Evolutionary conservation across 2,888 invertebrate genomes (phyloP).

Genomic region (Lasioglossum figueresi): DNA sequence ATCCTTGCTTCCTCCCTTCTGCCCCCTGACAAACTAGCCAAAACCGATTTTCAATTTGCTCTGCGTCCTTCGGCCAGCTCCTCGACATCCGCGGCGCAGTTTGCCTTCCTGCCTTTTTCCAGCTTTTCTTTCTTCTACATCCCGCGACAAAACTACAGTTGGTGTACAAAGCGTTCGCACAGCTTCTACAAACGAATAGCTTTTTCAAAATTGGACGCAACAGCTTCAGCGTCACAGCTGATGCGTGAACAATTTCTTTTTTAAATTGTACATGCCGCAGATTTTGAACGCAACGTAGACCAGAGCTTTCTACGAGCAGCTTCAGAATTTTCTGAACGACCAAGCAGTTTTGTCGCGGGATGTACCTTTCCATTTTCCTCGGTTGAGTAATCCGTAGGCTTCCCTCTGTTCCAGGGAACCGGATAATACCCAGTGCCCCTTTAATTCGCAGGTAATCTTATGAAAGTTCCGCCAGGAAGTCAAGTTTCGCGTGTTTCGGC

Average conservation of each 20-base stretch:
- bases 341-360: not conserved
- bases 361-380: not conserved
- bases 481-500: not conserved
- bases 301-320: not conserved
- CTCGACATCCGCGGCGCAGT: slow-evolving; percentile 31
- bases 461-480: slow-evolving; percentile 8
- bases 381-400: slow-evolving; percentile 49
- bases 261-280: no score
- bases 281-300: not conserved
- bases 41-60: slow-evolving; percentile 67
- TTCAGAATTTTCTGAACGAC: not conserved
- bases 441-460: slow-evolving; percentile 35
- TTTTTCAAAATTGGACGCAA: no score
- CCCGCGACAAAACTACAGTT: not conserved
- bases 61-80: slow-evolving; percentile 18
- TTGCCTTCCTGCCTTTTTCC: slow-evolving; percentile 66
- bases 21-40: slow-evolving; percentile 59
- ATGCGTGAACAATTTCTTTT: no score
- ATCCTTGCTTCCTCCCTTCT: slow-evolving; percentile 40
- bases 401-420: not conserved
- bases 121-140: not conserved
- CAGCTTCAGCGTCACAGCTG: no score
- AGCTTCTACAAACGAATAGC: no score
- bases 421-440: slow-evolving; percentile 26
- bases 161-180: no score